Evolutionary conservation across 2,113 vertebrate species (phyloP).

Genomic region (Neoarius graeffei): DNA sequence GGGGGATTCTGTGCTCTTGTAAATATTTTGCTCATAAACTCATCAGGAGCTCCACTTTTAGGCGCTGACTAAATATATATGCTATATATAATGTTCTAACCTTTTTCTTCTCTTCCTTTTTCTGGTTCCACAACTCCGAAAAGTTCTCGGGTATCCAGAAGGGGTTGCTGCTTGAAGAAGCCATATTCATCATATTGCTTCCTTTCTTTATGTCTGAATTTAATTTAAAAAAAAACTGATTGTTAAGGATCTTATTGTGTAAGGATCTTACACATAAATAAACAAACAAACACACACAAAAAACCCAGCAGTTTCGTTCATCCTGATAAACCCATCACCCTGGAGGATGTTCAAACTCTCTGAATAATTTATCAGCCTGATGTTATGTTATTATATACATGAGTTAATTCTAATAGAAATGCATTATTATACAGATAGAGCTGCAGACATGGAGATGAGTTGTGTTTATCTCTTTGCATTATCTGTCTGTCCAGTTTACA

Average conservation of each 20-base stretch:
- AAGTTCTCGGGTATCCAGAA: background rate
- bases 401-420: background rate
- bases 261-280: no score
- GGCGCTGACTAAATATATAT: no score
- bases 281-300: background rate
- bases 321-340: background rate
- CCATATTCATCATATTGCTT: background rate
- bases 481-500: no score
- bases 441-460: no score
- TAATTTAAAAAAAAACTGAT: background rate
- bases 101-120: background rate
- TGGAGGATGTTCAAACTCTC: background rate
- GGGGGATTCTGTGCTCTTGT: background rate
- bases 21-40: background rate
- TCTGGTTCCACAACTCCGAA: background rate
- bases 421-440: background rate
- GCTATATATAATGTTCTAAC: background rate
- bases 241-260: background rate
- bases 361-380: background rate
- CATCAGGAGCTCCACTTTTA: no score
- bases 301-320: background rate
- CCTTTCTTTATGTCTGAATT: background rate
- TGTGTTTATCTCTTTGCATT: no score
- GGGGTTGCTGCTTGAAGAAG: background rate
- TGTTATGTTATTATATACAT: background rate